Percentiles rank a stretch among this genome's conserved stretches.
phyloP scores from a whole-genome alignment of 1,140 invertebrate species.

The Bombus sylvicola region DNA sequence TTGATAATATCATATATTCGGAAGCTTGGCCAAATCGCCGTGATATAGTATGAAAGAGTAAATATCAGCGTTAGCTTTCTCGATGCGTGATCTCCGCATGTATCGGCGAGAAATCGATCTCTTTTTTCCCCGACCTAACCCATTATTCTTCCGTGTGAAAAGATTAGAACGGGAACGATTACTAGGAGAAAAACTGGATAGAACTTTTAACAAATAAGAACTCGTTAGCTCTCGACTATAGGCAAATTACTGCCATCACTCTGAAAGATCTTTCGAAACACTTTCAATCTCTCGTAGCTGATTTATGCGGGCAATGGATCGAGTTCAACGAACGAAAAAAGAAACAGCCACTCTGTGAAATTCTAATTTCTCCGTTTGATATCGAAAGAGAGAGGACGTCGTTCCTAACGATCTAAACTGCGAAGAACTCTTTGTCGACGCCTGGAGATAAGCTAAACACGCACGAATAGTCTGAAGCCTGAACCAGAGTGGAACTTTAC shows the following conservation, averaged over 20 bases:
- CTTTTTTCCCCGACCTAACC: background rate
- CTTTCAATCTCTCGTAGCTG: background rate
- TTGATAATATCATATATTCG: too few species aligned
- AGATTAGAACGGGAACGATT: background rate
- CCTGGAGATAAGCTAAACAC: too few species aligned
- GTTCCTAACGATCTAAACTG: too few species aligned
- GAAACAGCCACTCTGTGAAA: background rate
- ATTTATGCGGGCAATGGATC: background rate
- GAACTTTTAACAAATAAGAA: background rate
- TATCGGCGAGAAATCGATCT: too few species aligned
- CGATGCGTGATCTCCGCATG: too few species aligned
- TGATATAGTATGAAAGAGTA: too few species aligned
- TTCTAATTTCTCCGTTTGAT: background rate
- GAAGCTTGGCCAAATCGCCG: too few species aligned
- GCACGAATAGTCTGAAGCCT: too few species aligned
- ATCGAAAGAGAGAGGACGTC: background rate
- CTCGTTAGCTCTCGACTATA: background rate
- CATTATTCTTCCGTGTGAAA: background rate
- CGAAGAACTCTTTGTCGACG: too few species aligned
- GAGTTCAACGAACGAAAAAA: background rate
- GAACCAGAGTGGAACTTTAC: slow-evolving; percentile 28
- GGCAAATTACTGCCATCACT: background rate
- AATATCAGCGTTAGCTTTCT: too few species aligned
- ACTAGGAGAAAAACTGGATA: background rate
- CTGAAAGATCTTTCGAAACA: background rate